These are phyloP conservation scores for Macrosteles quadrilineatus DNA, from an alignment of 1,140 invertebrate species.

Conservation along the genomic window DNA sequence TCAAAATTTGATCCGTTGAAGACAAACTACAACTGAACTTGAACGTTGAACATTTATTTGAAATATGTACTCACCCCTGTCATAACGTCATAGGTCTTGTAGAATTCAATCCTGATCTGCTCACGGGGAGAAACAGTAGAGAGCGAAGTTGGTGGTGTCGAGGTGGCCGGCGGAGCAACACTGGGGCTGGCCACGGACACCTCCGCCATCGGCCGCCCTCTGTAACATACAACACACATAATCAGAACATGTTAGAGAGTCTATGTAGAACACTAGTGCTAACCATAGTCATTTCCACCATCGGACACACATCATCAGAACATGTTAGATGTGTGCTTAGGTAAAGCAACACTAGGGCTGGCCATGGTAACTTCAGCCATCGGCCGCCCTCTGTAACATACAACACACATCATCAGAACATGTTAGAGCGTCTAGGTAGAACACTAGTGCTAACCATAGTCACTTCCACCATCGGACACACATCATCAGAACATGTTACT, in stretches of 20 bases:
- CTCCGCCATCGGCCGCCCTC: slow-evolving; percentile 28
- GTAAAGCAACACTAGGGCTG: background rate
- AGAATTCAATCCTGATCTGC: slow-evolving; percentile 66
- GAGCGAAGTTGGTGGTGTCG: slow-evolving; percentile 25
- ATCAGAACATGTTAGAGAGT: too few species aligned
- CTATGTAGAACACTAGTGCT: too few species aligned
- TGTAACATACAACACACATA: slow-evolving; percentile 2
- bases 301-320: too few species aligned
- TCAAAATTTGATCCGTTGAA: too few species aligned
- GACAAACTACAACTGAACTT: too few species aligned
- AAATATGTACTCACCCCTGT: slow-evolving; percentile 71
- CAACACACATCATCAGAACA: background rate
- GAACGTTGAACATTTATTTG: too few species aligned
- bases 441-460: background rate
- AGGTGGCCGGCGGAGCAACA: slow-evolving; percentile 16
- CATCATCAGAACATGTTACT: too few species aligned
- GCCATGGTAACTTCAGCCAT: slow-evolving; percentile 6
- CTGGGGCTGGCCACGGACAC: background rate
- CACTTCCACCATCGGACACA: slow-evolving; percentile 18
- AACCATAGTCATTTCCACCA: too few species aligned
- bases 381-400: slow-evolving; percentile 26
- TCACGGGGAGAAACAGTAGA: slow-evolving; percentile 37
- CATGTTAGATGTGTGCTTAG: background rate
- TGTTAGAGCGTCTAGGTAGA: background rate
- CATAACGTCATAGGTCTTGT: slow-evolving; percentile 88